Base-by-base conservation (phyloP, 2,888 invertebrate genomes). In the Pheosia gnoma region DNA sequence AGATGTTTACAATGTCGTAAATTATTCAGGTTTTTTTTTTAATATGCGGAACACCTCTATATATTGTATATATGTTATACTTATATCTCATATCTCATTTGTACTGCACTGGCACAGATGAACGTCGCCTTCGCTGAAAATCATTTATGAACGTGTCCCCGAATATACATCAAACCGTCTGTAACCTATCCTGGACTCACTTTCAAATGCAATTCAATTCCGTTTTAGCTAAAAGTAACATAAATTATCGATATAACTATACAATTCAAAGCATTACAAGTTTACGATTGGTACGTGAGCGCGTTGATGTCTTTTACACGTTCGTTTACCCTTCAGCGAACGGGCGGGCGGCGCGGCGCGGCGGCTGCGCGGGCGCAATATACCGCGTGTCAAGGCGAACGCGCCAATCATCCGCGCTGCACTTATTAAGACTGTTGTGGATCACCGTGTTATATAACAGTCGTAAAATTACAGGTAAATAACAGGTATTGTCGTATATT, bases 311-410 rank as follows among this genome's bases (percentile, higher is more conserved):
- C 69, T 66, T 68, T 70, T 68, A 57, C 5, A 60, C 54, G 62
- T 59, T 47, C 64, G 39, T 39, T 58, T 62, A 62, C 47, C 55
- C 53, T 63, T 66, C 60, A 59, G 62, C 43, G 52, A 39, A 37
- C 49, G 54, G 45, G 47, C 57, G 57, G 36, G 45, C 39, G 55
- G 55, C 39, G 39, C n/a, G n/a, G n/a, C n/a, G n/a, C n/a, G n/a
- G n/a, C n/a, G 25, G 25, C 25, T 25, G 25, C 25, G 25, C 25
- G 9, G 10, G 47, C 47, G 47, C 25, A 25, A 25, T 54, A 53
- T 38, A 47, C n/a, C 37, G 6, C 71, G 63, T 75, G 78, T 76
- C 80, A 77, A 79, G 75, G 77, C 61, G 57, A 66, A 54, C 58
- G 62, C 61, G 58, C 58, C 73, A 68, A 69, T 71, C 71, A 65